Conservation (phyloP, 2,888 invertebrate species). For the Tridacna crocea region DNA sequence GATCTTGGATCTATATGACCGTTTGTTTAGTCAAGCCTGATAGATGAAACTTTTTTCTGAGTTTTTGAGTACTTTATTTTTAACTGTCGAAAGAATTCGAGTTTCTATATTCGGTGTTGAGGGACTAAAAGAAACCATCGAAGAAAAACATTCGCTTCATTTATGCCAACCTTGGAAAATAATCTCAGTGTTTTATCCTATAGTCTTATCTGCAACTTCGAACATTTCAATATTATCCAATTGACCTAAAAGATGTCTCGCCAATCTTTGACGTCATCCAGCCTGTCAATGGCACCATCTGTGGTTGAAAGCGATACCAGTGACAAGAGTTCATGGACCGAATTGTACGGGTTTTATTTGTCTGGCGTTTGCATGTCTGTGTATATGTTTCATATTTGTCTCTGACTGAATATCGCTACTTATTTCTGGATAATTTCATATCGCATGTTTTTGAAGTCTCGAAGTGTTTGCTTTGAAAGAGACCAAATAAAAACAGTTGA, state of each 20-base stretch:
- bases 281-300: slow-evolving; percentile 34
- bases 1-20: too few relatives aligned
- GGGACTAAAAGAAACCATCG: too few relatives aligned
- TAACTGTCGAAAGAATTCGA: too few relatives aligned
- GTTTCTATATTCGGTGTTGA: too few relatives aligned
- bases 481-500: background rate
- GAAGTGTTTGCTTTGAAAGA: background rate
- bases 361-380: background rate
- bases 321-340: slow-evolving; percentile 5
- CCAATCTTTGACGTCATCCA: slow-evolving; percentile 40
- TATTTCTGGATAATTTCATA: background rate
- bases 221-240: too few relatives aligned
- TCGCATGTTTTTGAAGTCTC: background rate
- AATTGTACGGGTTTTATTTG: slow-evolving; percentile 1
- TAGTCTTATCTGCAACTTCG: too few relatives aligned
- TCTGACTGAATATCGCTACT: background rate
- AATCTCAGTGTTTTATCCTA: too few relatives aligned
- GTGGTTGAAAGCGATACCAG: slow-evolving; percentile 26
- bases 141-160: too few relatives aligned
- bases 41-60: too few relatives aligned
- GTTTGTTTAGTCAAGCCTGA: too few relatives aligned
- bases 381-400: background rate
- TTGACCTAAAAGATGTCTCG: slow-evolving; percentile 26
- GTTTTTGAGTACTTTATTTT: too few relatives aligned
- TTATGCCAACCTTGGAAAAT: too few relatives aligned